These are phyloP conservation scores for Trematomus bernacchii DNA, from an alignment of 2,797 vertebrate species.

Conservation along the genomic window DNA sequence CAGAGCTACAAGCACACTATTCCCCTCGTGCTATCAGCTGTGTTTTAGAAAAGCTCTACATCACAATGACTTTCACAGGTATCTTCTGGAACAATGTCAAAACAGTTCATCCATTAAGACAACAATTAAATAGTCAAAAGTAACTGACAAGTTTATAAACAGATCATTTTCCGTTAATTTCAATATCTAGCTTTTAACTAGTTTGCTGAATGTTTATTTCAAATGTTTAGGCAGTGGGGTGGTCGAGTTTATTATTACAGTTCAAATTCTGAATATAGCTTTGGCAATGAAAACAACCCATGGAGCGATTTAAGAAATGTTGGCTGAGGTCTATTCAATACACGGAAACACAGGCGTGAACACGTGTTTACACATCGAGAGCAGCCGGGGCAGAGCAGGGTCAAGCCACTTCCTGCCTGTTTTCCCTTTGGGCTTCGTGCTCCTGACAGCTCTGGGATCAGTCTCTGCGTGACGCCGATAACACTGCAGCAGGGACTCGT, in stretches of 20 bases:
- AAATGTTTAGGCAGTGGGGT: not conserved
- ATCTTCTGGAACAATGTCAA: too few species aligned
- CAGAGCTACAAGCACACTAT: not conserved
- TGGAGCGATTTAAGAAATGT: not conserved
- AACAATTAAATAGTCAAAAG: too few species aligned
- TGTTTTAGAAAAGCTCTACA: not conserved
- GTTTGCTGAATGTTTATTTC: constrained; percentile 12
- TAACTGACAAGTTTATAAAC: constrained; percentile 18
- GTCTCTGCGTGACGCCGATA: constrained; percentile 38
- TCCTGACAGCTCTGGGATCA: constrained; percentile 41
- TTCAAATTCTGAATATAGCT: constrained; percentile 38
- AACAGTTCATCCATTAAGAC: too few species aligned
- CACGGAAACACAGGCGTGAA: constrained; percentile 27
- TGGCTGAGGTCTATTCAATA: too few species aligned
- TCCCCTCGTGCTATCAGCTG: not conserved
- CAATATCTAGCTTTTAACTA: not conserved
- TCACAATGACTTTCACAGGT: not conserved
- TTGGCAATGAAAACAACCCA: not conserved
- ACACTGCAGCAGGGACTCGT: constrained; percentile 20
- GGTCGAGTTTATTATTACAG: constrained; percentile 10
- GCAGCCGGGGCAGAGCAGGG: constrained; percentile 15
- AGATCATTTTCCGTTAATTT: constrained; percentile 16
- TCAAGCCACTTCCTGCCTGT: constrained; percentile 37
- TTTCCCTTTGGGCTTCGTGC: constrained; percentile 19
- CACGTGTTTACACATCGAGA: constrained; percentile 36